Percentiles rank a stretch among this genome's conserved stretches.
Conservation (phyloP, 2,113 vertebrate genomes). For the Pipra filicauda region DNA sequence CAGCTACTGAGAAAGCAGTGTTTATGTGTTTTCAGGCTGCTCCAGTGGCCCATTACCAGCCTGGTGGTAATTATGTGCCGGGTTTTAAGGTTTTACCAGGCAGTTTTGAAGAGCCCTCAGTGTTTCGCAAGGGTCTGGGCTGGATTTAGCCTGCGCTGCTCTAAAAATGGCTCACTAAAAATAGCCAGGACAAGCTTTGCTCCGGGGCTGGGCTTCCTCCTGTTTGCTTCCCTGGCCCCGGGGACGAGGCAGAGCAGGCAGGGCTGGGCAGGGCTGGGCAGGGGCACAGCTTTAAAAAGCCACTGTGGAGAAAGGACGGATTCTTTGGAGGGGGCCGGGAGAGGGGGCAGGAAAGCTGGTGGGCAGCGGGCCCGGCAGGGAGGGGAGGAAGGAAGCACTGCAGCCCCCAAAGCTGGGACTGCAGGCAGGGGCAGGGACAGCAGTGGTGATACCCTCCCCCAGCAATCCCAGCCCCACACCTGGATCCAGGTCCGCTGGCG, state of each 20-base stretch:
- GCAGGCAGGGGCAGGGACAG: neutral
- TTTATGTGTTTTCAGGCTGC: neutral
- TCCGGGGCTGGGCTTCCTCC: conserved; percentile 39
- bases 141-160: conserved; percentile 6
- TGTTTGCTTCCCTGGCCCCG: neutral
- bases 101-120: neutral
- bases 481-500: conserved; percentile 89
- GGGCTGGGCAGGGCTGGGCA: neutral
- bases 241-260: neutral
- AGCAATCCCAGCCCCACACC: conserved; percentile 68
- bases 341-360: neutral
- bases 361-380: fast-evolving
- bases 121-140: neutral
- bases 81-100: neutral
- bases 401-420: neutral
- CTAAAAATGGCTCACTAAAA: conserved; percentile 54
- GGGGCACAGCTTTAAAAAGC: neutral
- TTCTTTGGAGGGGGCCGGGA: neutral
- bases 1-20: neutral
- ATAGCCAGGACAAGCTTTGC: neutral
- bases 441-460: neutral
- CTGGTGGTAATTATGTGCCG: neutral
- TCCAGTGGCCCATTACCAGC: neutral
- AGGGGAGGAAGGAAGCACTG: neutral
- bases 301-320: fast-evolving